phyloP scores from a whole-genome alignment of 2,888 invertebrate species.

The Agriotes lineatus region DNA sequence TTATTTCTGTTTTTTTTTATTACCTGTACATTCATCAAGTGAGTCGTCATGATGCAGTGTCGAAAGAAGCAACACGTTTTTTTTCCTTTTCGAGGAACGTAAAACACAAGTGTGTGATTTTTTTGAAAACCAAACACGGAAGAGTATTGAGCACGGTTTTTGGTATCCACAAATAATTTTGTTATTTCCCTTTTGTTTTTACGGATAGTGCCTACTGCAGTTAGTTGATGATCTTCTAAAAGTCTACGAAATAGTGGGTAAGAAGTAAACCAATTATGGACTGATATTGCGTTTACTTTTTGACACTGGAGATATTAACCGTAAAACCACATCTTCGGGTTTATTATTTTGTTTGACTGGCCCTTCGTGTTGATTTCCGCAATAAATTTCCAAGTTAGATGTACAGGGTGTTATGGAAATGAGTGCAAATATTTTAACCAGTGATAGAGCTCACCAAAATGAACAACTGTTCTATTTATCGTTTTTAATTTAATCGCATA shows the following conservation, averaged over 20 bases:
- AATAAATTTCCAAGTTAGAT: background rate
- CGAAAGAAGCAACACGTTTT: background rate
- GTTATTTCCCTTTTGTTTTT: background rate
- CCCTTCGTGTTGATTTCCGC: background rate
- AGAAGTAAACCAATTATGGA: slow-evolving; percentile 53
- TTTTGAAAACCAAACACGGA: background rate
- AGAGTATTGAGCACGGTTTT: background rate
- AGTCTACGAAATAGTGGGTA: background rate
- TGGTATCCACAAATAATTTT: background rate
- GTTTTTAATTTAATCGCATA: no score
- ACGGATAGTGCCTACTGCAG: background rate
- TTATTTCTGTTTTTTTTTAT: background rate
- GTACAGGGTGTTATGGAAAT: background rate
- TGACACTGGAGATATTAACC: background rate
- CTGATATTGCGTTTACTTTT: slow-evolving; percentile 9
- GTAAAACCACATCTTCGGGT: background rate
- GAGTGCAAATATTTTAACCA: no score
- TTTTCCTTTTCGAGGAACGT: no score
- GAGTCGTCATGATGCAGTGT: background rate
- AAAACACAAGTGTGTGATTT: no score
- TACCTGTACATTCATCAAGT: background rate
- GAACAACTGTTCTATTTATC: no score
- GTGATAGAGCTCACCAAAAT: no score
- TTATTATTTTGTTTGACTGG: background rate
- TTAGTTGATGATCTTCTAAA: background rate